A percentile compares a stretch with the other conserved stretches of the same genome.
Conservation (phyloP, 2,888 invertebrate genomes). For the Synergus japonicus region DNA sequence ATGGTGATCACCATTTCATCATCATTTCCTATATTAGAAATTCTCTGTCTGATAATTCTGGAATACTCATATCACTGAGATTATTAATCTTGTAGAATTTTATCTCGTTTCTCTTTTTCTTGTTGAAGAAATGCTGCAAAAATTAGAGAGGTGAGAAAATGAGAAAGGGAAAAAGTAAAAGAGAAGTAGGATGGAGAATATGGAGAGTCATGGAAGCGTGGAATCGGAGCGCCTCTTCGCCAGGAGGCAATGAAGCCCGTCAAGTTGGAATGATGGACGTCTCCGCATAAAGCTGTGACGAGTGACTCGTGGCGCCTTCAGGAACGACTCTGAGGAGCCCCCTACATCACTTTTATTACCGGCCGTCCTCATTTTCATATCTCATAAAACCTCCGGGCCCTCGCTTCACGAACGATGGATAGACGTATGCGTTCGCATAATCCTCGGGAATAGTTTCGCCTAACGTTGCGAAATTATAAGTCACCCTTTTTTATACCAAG, state of each 20-base stretch:
- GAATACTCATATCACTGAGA: no score
- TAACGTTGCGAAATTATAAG: conserved; percentile 13
- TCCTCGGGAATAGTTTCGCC: conserved; percentile 31
- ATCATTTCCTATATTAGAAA: neutral
- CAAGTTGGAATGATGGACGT: conserved; percentile 77
- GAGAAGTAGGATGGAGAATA: conserved; percentile 29
- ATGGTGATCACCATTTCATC: neutral
- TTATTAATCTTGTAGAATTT: no score
- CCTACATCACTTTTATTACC: conserved; percentile 77
- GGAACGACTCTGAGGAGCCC: conserved; percentile 75
- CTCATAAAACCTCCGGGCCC: conserved; percentile 73
- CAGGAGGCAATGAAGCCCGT: conserved; percentile 77
- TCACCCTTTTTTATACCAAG: neutral
- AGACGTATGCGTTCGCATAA: conserved; percentile 55
- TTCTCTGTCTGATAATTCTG: no score
- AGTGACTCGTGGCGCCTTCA: conserved; percentile 77
- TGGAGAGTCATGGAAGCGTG: conserved; percentile 62
- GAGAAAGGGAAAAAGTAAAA: conserved; percentile 23
- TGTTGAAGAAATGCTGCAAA: neutral
- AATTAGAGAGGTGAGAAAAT: conserved; percentile 41
- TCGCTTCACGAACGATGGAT: conserved; percentile 54
- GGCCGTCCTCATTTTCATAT: conserved; percentile 77
- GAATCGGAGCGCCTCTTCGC: conserved; percentile 67
- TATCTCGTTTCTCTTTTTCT: no score
- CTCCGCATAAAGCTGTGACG: conserved; percentile 77